phyloP scores from a whole-genome alignment of 2,797 vertebrate genomes.

The Limnodromus scolopaceus region DNA sequence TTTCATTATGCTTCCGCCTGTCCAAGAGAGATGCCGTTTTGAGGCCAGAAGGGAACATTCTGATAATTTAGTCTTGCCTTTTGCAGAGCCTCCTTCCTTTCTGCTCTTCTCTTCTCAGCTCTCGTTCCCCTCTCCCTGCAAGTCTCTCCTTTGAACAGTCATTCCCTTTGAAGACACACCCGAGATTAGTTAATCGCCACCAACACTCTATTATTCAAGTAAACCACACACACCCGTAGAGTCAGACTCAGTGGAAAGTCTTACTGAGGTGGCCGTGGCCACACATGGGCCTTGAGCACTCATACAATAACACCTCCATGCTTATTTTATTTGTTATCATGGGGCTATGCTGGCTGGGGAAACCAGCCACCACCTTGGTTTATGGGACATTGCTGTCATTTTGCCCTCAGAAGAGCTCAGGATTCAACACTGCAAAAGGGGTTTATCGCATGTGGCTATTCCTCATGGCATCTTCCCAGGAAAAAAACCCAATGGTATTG shows the following conservation, averaged over 20 bases:
- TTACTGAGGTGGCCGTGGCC: background rate
- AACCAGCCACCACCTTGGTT: background rate
- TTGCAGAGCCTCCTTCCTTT: background rate
- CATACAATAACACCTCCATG: background rate
- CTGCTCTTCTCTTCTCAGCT: background rate
- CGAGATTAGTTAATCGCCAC: background rate
- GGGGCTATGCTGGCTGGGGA: background rate
- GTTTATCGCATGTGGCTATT: background rate
- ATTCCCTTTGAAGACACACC: background rate
- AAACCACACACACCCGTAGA: background rate
- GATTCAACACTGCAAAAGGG: background rate
- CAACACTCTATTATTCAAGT: background rate
- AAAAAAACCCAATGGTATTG: background rate
- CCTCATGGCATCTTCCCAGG: background rate
- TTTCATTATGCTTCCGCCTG: background rate
- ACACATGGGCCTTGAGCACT: background rate
- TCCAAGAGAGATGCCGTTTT: background rate
- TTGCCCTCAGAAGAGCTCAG: background rate
- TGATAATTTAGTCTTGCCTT: background rate
- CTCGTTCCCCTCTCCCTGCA: background rate
- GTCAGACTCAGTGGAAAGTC: conserved; percentile 32
- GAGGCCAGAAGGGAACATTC: background rate
- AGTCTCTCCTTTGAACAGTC: background rate
- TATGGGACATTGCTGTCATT: background rate
- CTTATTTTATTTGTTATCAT: background rate